phyloP scores from a whole-genome alignment of 2,113 vertebrate species.

The Saguinus imperator region DNA sequence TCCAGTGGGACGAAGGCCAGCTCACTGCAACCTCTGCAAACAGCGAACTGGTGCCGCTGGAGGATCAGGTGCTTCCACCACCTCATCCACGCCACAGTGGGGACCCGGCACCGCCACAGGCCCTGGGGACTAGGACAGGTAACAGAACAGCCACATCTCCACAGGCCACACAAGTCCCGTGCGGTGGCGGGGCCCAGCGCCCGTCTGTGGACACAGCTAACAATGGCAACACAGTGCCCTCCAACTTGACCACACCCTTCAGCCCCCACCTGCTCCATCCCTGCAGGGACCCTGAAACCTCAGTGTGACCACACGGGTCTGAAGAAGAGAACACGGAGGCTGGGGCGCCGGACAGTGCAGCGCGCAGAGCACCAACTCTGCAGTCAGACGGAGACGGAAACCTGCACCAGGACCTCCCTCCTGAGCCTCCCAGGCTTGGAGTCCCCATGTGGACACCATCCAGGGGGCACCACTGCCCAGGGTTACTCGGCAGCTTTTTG shows the following conservation, averaged over 20 bases:
- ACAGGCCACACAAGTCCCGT: neutral
- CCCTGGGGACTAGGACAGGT: neutral
- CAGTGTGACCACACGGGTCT: neutral
- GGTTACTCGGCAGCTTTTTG: neutral
- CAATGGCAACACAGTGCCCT: neutral
- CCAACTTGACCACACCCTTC: neutral
- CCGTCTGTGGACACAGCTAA: neutral
- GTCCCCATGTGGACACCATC: neutral
- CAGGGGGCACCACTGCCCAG: neutral
- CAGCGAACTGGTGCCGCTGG: neutral
- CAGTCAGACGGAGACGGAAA: neutral
- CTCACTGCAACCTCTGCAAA: too few relatives aligned
- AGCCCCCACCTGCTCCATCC: neutral
- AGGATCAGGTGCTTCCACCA: too few relatives aligned
- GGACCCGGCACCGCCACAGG: neutral
- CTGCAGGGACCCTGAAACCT: neutral
- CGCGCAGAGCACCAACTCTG: neutral
- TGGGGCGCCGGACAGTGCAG: too few relatives aligned
- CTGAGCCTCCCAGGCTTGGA: neutral
- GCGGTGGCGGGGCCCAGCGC: neutral
- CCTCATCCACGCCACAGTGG: neutral
- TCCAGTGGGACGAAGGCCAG: accelerated
- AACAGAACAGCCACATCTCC: neutral
- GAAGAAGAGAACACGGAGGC: neutral
- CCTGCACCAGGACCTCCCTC: neutral